Evolutionary conservation across 1,140 invertebrate genomes (phyloP).

Genomic region (Drosophila nikananu): DNA sequence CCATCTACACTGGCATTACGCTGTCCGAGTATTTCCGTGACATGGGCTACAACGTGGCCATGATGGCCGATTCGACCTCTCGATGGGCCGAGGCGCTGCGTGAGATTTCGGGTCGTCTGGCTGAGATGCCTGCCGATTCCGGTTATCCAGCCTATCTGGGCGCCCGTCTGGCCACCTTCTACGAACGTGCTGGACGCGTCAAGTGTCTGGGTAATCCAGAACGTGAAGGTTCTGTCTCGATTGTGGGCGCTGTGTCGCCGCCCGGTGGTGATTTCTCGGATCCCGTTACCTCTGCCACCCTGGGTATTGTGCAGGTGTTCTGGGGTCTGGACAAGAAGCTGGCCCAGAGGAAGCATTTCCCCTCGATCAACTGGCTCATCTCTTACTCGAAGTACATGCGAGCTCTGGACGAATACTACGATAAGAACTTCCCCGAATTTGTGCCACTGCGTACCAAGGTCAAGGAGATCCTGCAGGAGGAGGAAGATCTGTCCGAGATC

Average conservation of each 20-base stretch:
- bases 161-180: no score
- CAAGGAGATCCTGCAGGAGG: constrained; percentile 99
- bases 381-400: constrained; percentile 99
- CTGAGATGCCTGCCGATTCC: no score
- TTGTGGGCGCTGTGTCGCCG: constrained; percentile 99
- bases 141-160: no score
- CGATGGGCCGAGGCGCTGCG: no score
- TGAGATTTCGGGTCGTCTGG: no score
- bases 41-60: no score
- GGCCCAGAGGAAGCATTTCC: constrained; percentile 99
- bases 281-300: constrained; percentile 99
- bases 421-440: constrained; percentile 99
- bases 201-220: constrained; percentile 99
- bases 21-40: no score
- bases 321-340: constrained; percentile 99
- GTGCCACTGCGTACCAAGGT: constrained; percentile 96
- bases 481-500: constrained; percentile 99
- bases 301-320: constrained; percentile 99
- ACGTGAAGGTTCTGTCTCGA: constrained; percentile 98
- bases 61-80: no score
- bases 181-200: constrained; percentile 87
- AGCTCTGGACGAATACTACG: constrained; percentile 99
- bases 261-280: constrained; percentile 99
- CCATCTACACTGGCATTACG: no score
- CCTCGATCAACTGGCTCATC: constrained; percentile 99